These are phyloP conservation scores for Hozukius guyotensis DNA, from an alignment of 2,797 vertebrate species.

Conservation along the genomic window DNA sequence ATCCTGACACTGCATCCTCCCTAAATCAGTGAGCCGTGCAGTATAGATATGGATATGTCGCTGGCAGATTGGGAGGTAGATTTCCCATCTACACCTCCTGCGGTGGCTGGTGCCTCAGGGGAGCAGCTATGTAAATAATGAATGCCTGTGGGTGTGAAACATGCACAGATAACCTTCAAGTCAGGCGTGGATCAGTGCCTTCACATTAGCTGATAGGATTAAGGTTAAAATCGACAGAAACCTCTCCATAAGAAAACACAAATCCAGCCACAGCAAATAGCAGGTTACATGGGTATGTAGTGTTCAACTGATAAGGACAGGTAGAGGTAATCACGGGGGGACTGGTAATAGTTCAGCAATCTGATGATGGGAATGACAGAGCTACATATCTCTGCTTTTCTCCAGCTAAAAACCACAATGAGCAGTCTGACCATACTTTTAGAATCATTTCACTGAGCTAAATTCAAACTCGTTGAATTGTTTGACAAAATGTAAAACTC, in stretches of 20 bases:
- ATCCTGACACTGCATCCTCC: conserved; percentile 79
- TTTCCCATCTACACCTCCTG: conserved; percentile 81
- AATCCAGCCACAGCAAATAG: conserved; percentile 59
- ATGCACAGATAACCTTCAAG: conserved; percentile 86
- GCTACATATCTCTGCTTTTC: conserved; percentile 38
- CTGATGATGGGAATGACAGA: conserved; percentile 63
- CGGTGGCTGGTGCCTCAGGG: conserved; percentile 70
- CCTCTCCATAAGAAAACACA: conserved; percentile 81
- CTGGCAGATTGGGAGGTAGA: conserved; percentile 82
- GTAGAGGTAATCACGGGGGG: conserved; percentile 63
- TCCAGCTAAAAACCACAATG: conserved; percentile 33
- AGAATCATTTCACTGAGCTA: conserved; percentile 22
- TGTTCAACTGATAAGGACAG: conserved; percentile 74
- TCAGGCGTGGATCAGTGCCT: conserved; percentile 83
- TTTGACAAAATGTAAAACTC: conserved; percentile 35
- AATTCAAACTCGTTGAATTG: conserved; percentile 17
- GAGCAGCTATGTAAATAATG: conserved; percentile 85
- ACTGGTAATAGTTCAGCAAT: conserved; percentile 68
- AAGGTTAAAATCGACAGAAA: conserved; percentile 84
- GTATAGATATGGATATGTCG: conserved; percentile 81
- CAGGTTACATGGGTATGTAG: conserved; percentile 69
- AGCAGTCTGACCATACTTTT: conserved; percentile 13
- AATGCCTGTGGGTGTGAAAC: conserved; percentile 83
- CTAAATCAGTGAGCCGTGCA: conserved; percentile 80
- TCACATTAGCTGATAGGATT: conserved; percentile 86